These are phyloP conservation scores for Caenorhabditis sulstoni DNA, from an alignment of 2,888 invertebrate genomes.

Conservation along the genomic window DNA sequence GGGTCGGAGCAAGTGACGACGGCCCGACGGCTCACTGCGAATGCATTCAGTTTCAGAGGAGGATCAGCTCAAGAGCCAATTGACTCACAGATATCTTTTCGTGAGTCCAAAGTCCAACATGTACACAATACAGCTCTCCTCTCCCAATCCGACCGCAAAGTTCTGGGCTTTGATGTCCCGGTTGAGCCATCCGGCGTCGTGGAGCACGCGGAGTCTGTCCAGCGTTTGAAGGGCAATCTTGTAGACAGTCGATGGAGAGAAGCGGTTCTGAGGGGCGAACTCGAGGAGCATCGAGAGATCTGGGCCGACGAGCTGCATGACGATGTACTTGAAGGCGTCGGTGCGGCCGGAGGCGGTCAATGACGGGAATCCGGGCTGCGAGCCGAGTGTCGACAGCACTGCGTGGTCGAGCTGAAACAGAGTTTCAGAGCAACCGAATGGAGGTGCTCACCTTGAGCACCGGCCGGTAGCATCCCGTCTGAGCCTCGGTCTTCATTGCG, in stretches of 20 bases:
- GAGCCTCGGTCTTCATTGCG: slow-evolving; percentile 58
- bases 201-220: slow-evolving; percentile 68
- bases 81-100: slow-evolving; percentile 59
- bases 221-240: slow-evolving; percentile 69
- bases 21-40: slow-evolving; percentile 38
- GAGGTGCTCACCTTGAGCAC: slow-evolving; percentile 50
- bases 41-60: background rate
- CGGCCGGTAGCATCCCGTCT: slow-evolving; percentile 50
- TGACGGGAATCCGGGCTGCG: slow-evolving; percentile 41
- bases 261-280: slow-evolving; percentile 49
- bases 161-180: slow-evolving; percentile 75
- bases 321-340: slow-evolving; percentile 67
- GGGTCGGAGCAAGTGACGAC: slow-evolving; percentile 37
- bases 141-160: slow-evolving; percentile 72
- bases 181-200: slow-evolving; percentile 70
- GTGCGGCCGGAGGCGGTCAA: slow-evolving; percentile 66
- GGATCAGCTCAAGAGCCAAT: too few species aligned
- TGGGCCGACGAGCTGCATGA: slow-evolving; percentile 70
- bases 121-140: slow-evolving; percentile 65
- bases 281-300: slow-evolving; percentile 56
- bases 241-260: slow-evolving; percentile 67
- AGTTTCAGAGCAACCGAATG: background rate
- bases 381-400: slow-evolving; percentile 36
- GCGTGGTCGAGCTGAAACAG: slow-evolving; percentile 57
- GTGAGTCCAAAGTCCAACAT: slow-evolving; percentile 77